A percentile compares a stretch with the other conserved stretches of the same genome.
Conservation (phyloP, 2,113 vertebrate species). For the Bubo blakistoni region DNA sequence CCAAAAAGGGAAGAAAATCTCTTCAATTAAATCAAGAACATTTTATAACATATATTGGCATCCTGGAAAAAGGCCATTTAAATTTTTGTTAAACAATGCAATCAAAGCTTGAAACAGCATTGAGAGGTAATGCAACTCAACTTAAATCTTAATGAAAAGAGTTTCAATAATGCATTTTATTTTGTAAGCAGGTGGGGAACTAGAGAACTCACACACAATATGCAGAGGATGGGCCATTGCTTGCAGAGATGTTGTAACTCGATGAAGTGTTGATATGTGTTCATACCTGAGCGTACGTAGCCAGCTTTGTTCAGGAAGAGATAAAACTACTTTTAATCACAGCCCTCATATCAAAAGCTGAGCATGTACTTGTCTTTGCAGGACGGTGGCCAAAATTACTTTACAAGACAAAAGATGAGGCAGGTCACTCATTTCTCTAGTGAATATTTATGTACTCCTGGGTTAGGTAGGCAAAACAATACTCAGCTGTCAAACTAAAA, state of each 20-base stretch:
- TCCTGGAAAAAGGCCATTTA: neutral
- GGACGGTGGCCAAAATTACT: neutral
- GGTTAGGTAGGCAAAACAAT: neutral
- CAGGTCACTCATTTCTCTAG: neutral
- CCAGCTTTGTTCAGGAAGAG: neutral
- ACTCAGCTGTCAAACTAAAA: neutral
- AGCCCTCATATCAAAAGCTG: neutral
- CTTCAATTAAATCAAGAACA: neutral
- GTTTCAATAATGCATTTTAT: neutral
- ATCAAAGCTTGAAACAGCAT: neutral
- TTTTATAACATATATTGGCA: neutral
- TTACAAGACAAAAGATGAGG: neutral
- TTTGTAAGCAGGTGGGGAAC: neutral
- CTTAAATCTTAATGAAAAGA: neutral
- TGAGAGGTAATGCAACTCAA: neutral
- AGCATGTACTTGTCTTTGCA: neutral
- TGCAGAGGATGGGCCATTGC: neutral
- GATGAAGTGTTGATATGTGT: fast-evolving
- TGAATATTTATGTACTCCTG: neutral
- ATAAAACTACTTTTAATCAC: neutral
- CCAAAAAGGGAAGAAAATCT: neutral
- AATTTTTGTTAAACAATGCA: neutral
- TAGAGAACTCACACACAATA: neutral
- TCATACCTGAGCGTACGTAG: fast-evolving
- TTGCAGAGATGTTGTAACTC: neutral